A percentile compares a stretch with the other conserved stretches of the same genome.
These are phyloP conservation scores for Mesorhabditis spiculigera DNA, from an alignment of 2,888 invertebrate genomes.

Conservation along the genomic window DNA sequence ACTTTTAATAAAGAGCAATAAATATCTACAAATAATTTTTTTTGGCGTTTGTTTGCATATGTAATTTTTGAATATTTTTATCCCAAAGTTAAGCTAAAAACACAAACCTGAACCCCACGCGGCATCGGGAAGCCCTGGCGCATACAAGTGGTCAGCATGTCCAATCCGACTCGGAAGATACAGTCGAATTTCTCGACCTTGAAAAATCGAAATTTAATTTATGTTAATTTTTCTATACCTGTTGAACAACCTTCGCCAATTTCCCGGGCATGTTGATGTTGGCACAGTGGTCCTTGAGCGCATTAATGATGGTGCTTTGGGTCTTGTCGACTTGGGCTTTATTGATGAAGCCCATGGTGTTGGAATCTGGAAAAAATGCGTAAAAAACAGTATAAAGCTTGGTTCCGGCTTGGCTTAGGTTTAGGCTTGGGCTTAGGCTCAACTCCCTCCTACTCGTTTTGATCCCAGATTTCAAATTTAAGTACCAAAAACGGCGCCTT, in stretches of 20 bases:
- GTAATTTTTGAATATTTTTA: no score
- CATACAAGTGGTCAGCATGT: not conserved
- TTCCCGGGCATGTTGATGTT: constrained; percentile 35
- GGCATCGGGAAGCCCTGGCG: not conserved
- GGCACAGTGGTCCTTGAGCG: constrained; percentile 78
- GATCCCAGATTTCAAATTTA: no score
- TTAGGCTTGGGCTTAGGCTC: no score
- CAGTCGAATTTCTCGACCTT: not conserved
- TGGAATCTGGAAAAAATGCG: constrained; percentile 23
- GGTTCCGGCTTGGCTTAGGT: no score
- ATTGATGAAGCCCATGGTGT: constrained; percentile 24
- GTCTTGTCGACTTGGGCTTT: constrained; percentile 74
- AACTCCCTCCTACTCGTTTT: no score
- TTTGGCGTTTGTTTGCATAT: no score
- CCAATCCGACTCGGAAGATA: not conserved
- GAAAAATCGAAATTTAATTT: constrained; percentile 1
- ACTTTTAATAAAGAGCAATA: no score
- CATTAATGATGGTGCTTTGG: constrained; percentile 92
- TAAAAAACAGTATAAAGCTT: no score
- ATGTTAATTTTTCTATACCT: constrained; percentile 32
- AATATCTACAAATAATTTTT: no score
- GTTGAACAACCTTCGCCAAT: constrained; percentile 46
- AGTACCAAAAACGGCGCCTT: no score
- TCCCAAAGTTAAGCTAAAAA: no score
- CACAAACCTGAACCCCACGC: not conserved